phyloP scores from a whole-genome alignment of 2,888 invertebrate genomes.

The Stenodema calcarata region DNA sequence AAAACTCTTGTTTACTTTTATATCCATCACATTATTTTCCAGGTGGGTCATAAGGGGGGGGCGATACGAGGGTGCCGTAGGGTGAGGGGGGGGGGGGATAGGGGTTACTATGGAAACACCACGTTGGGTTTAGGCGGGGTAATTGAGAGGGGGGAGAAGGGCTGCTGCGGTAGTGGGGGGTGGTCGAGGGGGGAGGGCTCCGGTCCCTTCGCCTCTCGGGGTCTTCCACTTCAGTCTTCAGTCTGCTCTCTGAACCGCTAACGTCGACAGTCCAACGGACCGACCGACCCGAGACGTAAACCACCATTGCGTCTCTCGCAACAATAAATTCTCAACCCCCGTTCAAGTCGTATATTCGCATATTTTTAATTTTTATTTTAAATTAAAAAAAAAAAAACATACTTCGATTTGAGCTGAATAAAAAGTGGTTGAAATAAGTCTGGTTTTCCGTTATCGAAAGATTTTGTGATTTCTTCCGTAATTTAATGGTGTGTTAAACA shows the following conservation, averaged over 20 bases:
- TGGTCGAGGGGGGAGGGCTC: neutral
- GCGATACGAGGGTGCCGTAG: neutral
- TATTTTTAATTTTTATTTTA: too few relatives aligned
- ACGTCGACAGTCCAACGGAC: neutral
- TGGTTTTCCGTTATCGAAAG: too few relatives aligned
- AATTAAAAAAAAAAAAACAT: too few relatives aligned
- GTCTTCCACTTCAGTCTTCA: neutral
- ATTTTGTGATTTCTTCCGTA: neutral
- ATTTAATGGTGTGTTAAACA: neutral
- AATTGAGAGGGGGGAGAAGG: neutral
- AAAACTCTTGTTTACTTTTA: neutral
- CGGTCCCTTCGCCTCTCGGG: neutral
- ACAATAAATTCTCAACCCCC: neutral
- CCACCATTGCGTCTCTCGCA: neutral
- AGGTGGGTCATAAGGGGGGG: neutral
- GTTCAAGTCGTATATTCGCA: too few relatives aligned
- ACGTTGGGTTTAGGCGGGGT: neutral
- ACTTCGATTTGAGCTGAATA: neutral
- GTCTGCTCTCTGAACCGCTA: neutral
- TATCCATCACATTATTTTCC: neutral
- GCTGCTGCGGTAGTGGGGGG: neutral
- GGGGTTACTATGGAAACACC: constrained; percentile 5
- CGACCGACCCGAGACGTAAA: neutral
- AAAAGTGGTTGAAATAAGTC: neutral
- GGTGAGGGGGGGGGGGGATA: neutral